Base-by-base conservation (phyloP, 2,888 invertebrate species). In the Gastracanthus pulcherrimus region DNA sequence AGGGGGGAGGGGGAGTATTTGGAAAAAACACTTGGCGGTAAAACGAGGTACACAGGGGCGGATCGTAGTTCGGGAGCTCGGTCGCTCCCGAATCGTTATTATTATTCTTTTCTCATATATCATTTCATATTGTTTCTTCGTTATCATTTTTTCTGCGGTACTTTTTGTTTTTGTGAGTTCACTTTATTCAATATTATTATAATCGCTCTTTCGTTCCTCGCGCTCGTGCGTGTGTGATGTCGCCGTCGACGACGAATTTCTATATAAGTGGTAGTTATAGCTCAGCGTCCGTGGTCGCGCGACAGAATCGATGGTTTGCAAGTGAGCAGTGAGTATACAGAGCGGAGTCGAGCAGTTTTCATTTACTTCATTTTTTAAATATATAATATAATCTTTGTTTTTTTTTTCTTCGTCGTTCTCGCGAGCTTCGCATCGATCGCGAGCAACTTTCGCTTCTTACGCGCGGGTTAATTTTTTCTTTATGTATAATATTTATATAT, bases 21-120 rank as follows among this genome's bases (percentile, higher is more conserved):
- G 26, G 58, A 48, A 55, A 66, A 79, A 71, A 64, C 36, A 60
- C 60, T 71, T 81, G 72, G 58, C 48, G 48, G 13, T 66, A 76
- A 75, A 79, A 75, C 38, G 66, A 66, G 75, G 60, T 58, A 66
- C 31, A 76, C 11, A 64, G 76, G 78, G 70, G 69, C 69, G 55
- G 78, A 82, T 81, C 45, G 29, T 69, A 51, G 34, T 26, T 45
- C 64, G 75, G 72, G 51, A 26, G 51, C 19, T 75, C 51, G 51
- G 26, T 0, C 2, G 34, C 62, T 26, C 77, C 34, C 41, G 31
- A 29, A 23, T 62, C 19, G 11, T 6, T 58, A 60, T 60, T 31
- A 3, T 36, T 66, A 16, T 76, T 34, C 36, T 29, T 69, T 76
- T 23, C 41, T 29, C 51, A 66, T 41, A 66, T 67, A 45, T 45